phyloP scores from a whole-genome alignment of 1,140 invertebrate genomes.

The Brachionus asplanchnoidis region DNA sequence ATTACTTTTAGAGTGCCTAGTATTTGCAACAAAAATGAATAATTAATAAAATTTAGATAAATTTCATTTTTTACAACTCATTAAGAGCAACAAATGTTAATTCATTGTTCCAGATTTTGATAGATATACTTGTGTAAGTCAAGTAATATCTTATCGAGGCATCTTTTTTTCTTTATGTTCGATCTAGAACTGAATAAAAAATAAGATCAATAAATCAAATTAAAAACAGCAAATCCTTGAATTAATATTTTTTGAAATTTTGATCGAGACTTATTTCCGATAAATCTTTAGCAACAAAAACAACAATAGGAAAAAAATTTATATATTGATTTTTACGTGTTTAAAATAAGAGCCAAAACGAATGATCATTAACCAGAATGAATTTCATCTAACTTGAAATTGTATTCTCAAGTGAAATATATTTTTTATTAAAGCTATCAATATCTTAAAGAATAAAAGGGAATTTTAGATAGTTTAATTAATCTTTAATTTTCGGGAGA shows the following conservation, averaged over 20 bases:
- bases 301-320: neutral
- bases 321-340: neutral
- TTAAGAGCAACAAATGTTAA: neutral
- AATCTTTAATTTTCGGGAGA: conserved; percentile 8
- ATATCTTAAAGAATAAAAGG: neutral
- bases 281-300: neutral
- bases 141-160: neutral
- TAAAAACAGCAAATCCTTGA: neutral
- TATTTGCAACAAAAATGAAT: neutral
- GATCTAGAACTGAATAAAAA: neutral
- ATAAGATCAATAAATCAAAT: neutral
- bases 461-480: conserved; percentile 15
- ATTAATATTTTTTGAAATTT: neutral
- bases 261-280: neutral
- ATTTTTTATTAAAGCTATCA: conserved; percentile 1
- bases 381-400: conserved; percentile 21
- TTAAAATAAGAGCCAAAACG: neutral
- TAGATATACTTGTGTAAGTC: neutral
- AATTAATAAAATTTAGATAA: neutral
- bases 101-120: neutral
- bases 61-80: neutral
- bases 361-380: conserved; percentile 2
- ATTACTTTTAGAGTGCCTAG: neutral
- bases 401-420: conserved; percentile 8
- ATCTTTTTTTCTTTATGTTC: no score